phyloP scores from a whole-genome alignment of 2,888 invertebrate genomes.

The Leucophora obtusa region DNA sequence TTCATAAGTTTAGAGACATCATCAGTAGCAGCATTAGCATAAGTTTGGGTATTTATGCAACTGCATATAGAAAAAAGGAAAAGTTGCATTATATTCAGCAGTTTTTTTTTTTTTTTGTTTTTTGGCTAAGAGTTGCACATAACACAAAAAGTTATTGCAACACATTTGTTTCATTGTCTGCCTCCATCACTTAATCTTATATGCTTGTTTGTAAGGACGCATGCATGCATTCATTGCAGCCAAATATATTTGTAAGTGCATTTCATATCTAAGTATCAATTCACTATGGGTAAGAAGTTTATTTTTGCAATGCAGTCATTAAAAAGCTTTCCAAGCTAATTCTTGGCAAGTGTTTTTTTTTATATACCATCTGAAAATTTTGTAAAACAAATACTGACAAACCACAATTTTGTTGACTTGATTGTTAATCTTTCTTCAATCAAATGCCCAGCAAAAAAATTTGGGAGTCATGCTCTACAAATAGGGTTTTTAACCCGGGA shows the following conservation, averaged over 20 bases:
- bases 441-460: no score
- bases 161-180: conserved; percentile 59
- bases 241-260: conserved; percentile 49
- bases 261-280: conserved; percentile 26
- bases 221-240: conserved; percentile 3
- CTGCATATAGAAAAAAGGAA: conserved; percentile 1
- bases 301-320: no score
- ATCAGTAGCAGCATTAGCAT: conserved; percentile 13
- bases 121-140: conserved; percentile 54
- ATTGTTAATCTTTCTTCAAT: no score
- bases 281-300: not conserved
- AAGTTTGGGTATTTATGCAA: conserved; percentile 31
- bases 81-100: conserved; percentile 31
- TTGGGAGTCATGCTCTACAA: no score
- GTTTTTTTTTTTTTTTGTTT: conserved; percentile 24
- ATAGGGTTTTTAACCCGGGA: no score
- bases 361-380: no score
- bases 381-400: no score
- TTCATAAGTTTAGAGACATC: conserved; percentile 39
- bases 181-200: conserved; percentile 63
- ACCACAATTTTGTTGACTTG: no score
- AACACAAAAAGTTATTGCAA: conserved; percentile 55
- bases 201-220: conserved; percentile 18
- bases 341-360: no score
- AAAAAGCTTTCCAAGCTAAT: no score